Conservation (phyloP, 1,140 invertebrate species). For the Phymastichus coffea region DNA sequence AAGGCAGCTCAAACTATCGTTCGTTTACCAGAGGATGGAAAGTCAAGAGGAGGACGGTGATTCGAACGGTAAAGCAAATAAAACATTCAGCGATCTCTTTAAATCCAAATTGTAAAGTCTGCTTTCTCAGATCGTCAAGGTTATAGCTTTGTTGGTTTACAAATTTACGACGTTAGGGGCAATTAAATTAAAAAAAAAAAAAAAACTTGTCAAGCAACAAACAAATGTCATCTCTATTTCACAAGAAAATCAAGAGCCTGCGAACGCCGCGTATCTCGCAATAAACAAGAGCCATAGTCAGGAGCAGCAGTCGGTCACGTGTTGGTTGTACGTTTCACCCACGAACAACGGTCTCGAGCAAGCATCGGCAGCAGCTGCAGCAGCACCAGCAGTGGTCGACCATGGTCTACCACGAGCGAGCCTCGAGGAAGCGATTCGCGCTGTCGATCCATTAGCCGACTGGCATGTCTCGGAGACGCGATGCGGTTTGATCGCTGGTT, state of each 20-base stretch:
- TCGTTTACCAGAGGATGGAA: slow-evolving; percentile 21
- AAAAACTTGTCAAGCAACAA: too few species aligned
- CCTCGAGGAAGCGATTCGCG: slow-evolving; percentile 47
- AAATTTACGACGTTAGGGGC: too few species aligned
- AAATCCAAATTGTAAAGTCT: too few species aligned
- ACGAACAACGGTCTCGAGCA: slow-evolving; percentile 25
- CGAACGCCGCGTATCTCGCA: too few species aligned
- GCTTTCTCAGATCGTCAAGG: too few species aligned
- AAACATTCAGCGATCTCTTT: too few species aligned
- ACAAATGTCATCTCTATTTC: too few species aligned
- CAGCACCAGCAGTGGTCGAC: slow-evolving; percentile 20
- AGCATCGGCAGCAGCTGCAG: slow-evolving; percentile 15
- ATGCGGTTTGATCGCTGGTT: slow-evolving; percentile 51
- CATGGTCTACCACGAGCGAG: slow-evolving; percentile 33
- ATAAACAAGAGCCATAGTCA: too few species aligned
- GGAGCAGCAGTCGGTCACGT: slow-evolving; percentile 33
- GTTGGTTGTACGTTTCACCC: slow-evolving; percentile 50
- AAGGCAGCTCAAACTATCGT: neutral
- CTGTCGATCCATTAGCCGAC: slow-evolving; percentile 37
- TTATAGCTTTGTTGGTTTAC: too few species aligned
- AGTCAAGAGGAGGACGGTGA: slow-evolving; percentile 13
- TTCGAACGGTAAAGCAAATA: slow-evolving; percentile 19
- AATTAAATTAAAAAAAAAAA: too few species aligned
- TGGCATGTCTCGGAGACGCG: slow-evolving; percentile 52
- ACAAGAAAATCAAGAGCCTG: too few species aligned